Percentiles rank a stretch among this genome's conserved stretches.
Evolutionary conservation across 2,888 invertebrate genomes (phyloP).

Genomic region (Coecobrya sp.): DNA sequence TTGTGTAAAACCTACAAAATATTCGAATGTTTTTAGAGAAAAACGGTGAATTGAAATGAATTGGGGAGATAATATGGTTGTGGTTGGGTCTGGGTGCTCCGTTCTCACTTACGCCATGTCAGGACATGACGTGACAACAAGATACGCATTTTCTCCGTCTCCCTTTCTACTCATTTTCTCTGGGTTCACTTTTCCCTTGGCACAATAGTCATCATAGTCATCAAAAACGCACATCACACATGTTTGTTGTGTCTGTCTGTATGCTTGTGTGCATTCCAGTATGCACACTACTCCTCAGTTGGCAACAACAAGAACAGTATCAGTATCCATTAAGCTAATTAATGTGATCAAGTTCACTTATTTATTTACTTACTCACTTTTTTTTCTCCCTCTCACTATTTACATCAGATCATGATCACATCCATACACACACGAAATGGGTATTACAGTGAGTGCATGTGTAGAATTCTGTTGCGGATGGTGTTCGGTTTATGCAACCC

Average conservation of each 20-base stretch:
- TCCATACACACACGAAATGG: background rate
- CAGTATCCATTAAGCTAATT: conserved; percentile 79
- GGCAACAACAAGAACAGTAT: conserved; percentile 42
- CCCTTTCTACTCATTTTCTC: background rate
- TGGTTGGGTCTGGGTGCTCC: background rate
- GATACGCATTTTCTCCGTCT: conserved; percentile 48
- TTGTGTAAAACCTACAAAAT: background rate
- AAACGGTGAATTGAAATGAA: conserved; percentile 34
- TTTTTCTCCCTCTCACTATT: background rate
- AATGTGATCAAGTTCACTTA: conserved; percentile 72
- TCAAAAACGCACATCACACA: background rate
- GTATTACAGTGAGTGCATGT: background rate
- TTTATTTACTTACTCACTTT: conserved; percentile 56
- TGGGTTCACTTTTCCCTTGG: background rate
- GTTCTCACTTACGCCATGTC: conserved; percentile 44
- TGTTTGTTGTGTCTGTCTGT: background rate
- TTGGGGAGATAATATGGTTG: conserved; percentile 18
- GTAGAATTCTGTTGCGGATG: background rate
- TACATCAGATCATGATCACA: background rate
- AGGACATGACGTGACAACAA: conserved; percentile 56
- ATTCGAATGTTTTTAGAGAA: background rate
- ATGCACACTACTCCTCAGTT: background rate
- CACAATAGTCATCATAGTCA: background rate
- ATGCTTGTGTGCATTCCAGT: background rate
- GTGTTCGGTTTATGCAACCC: background rate